Evolutionary conservation across 2,888 invertebrate genomes (phyloP).

Genomic region (Drosophila prolongata): DNA sequence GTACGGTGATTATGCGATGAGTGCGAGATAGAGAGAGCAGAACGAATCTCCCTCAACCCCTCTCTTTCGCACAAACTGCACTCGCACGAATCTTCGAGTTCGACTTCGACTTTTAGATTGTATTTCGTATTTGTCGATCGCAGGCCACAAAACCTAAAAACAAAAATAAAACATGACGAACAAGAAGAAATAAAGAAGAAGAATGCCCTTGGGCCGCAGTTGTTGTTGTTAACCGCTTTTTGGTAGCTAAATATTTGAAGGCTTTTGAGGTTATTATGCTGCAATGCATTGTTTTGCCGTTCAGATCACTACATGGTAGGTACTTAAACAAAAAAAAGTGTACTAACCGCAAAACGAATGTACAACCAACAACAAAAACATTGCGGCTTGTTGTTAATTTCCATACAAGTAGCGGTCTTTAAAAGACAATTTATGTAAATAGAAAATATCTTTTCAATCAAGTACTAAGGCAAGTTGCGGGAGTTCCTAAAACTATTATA

Average conservation of each 20-base stretch:
- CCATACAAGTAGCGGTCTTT: conserved; percentile 20
- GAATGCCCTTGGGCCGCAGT: conserved; percentile 30
- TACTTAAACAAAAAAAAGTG: conserved; percentile 6
- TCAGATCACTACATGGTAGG: conserved; percentile 10
- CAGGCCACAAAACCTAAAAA: conserved; percentile 22
- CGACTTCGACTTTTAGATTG: conserved; percentile 28
- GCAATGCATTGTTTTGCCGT: conserved; percentile 28
- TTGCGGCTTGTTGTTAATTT: conserved; percentile 13
- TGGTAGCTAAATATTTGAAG: conserved; percentile 46
- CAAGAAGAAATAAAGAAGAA: conserved; percentile 16
- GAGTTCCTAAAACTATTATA: not conserved
- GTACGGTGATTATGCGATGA: conserved; percentile 77
- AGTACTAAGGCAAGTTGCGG: not conserved
- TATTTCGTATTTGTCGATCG: conserved; percentile 29
- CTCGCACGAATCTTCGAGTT: conserved; percentile 31
- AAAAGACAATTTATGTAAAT: not conserved
- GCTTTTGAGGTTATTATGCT: conserved; percentile 46
- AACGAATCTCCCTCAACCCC: not conserved
- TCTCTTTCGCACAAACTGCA: not conserved
- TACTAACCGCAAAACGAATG: conserved; percentile 16
- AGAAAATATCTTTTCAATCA: not conserved
- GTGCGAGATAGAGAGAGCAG: conserved; percentile 30
- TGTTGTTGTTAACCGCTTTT: conserved; percentile 9
- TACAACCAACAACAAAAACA: conserved; percentile 6
- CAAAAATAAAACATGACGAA: conserved; percentile 22